These are phyloP conservation scores for Anastrepha ludens DNA, from an alignment of 1,140 invertebrate genomes.

Conservation along the genomic window DNA sequence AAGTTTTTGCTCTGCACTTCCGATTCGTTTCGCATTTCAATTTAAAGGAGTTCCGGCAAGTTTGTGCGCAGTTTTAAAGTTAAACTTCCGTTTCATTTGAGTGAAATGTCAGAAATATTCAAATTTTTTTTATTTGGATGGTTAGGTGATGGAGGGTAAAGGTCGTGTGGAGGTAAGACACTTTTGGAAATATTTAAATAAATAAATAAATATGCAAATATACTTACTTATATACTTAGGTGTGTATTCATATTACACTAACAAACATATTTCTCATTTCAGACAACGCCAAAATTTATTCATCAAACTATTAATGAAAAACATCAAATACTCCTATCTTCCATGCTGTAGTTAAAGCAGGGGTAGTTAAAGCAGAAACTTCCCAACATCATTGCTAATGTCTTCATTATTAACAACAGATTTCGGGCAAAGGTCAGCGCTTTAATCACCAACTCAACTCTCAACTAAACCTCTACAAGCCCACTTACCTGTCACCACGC, in stretches of 20 bases:
- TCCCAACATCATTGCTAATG: background rate
- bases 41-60: conserved; percentile 41
- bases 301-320: too few species aligned
- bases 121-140: background rate
- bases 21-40: conserved; percentile 43
- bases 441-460: background rate
- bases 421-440: conserved; percentile 8
- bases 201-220: too few species aligned
- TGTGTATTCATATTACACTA: too few species aligned
- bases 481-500: background rate
- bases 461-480: background rate
- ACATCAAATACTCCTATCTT: too few species aligned
- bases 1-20: conserved; percentile 25
- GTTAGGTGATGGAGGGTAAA: too few species aligned
- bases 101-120: background rate
- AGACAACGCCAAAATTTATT: too few species aligned
- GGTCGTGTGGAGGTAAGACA: too few species aligned
- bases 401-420: conserved; percentile 3
- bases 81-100: conserved; percentile 28
- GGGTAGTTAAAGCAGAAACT: background rate
- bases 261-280: too few species aligned
- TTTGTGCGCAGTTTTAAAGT: conserved; percentile 45
- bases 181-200: too few species aligned
- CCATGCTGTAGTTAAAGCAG: too few species aligned
- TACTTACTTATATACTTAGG: too few species aligned